Evolutionary conservation across 2,797 vertebrate species (phyloP).

Genomic region (Syndactyla subalaris): DNA sequence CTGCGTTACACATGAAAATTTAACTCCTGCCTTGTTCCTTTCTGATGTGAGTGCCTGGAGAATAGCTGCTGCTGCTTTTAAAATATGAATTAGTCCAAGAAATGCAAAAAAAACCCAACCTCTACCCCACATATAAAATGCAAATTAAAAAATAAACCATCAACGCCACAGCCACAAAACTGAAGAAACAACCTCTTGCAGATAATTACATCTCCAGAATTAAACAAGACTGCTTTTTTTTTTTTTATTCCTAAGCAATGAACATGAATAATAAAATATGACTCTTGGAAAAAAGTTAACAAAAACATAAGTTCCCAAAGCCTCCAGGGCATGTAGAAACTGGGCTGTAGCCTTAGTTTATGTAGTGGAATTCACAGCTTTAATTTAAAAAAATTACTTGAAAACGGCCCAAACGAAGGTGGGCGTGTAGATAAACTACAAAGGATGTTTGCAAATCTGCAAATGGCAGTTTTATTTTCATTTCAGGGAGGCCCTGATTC

Average conservation of each 20-base stretch:
- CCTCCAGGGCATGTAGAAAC: not conserved
- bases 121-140: not conserved
- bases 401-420: not conserved
- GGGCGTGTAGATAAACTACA: not conserved
- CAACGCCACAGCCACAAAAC: not conserved
- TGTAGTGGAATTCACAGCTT: not conserved
- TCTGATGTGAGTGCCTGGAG: not conserved
- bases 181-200: not conserved
- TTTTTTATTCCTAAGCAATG: not conserved
- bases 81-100: not conserved
- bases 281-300: not conserved
- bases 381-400: not conserved
- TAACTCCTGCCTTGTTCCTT: constrained; percentile 24
- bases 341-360: not conserved
- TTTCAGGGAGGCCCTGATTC: not conserved
- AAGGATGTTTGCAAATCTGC: not conserved
- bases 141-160: not conserved
- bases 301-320: not conserved
- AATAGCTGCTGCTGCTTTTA: not conserved
- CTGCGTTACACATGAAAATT: not conserved
- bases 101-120: not conserved
- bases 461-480: not conserved
- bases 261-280: constrained; percentile 53
- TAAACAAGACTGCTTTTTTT: not conserved
- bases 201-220: constrained; percentile 26